Evolutionary conservation across 2,888 invertebrate genomes (phyloP), one percentile per base, ranked within the genome.

Genomic region (Oscheius onirici): DNA sequence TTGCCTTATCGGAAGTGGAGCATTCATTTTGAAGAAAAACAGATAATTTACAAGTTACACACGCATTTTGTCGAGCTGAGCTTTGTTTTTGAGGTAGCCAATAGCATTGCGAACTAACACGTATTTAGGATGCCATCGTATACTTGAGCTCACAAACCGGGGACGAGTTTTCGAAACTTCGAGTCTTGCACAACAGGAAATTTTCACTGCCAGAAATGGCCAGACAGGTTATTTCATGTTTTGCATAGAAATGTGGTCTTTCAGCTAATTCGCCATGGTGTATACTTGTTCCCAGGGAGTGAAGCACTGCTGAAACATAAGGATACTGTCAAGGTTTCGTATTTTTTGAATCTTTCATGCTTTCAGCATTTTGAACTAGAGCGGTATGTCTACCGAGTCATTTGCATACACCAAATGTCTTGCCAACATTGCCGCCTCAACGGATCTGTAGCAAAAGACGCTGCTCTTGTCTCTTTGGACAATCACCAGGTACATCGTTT

Each of bases 1-100:
- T 81, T 71, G 58, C 80, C 80, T 5, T 81, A 77, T 57, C 73
- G 79, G 57, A 77, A 74, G 34, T 80, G 80, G 80, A 63, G 72
- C 34, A 69, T 78, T 1, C 8, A 57, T 1, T 80, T 80, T 51
- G 70, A 68, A 11, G 63, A 76, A n/a, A 67, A 77, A 3, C 51
- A 60, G n/a, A 73, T 77, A 20, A 57, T 51, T 1, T 63, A 75
- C 54, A 68, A 69, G 44, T 49, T 80, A 13, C 80, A 80, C 24
- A 76, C 80, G 1, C 76, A 74, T 68, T 73, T 75, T 0, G 80
- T 80, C 8, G 80, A 78, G 51, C 68, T 80, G 0, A 73, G 72
- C 3, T 78, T 80, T 70, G 72, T 77, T 1, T 55, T 80, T 51
- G 73, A 77, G 72, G 80, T 77, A 54, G 2, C 3, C 5, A 51